phyloP scores from a whole-genome alignment of 1,140 invertebrate genomes.

The Thrips palmi region DNA sequence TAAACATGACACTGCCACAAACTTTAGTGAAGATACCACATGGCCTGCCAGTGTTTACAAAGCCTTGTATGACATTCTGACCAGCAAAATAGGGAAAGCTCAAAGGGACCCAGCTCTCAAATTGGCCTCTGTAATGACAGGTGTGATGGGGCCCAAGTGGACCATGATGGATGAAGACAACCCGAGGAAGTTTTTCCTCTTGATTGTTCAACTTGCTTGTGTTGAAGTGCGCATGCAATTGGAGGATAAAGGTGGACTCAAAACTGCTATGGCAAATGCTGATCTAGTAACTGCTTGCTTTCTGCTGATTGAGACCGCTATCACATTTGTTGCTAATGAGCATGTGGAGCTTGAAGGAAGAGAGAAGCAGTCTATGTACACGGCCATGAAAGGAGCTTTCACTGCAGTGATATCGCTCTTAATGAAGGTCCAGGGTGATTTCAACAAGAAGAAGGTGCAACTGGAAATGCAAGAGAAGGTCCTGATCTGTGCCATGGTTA shows the following conservation, averaged over 20 bases:
- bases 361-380: constrained; percentile 76
- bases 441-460: constrained; percentile 48
- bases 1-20: constrained; percentile 35
- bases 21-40: constrained; percentile 41
- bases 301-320: constrained; percentile 58
- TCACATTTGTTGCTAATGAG: constrained; percentile 63
- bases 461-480: constrained; percentile 42
- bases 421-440: constrained; percentile 32
- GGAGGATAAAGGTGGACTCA: constrained; percentile 58
- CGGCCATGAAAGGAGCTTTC: constrained; percentile 77
- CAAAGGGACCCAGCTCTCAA: constrained; percentile 75
- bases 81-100: constrained; percentile 67
- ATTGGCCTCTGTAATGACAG: constrained; percentile 57
- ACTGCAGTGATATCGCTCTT: constrained; percentile 59
- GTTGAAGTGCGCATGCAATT: constrained; percentile 86
- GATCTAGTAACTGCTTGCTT: constrained; percentile 70
- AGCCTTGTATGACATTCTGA: constrained; percentile 59
- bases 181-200: constrained; percentile 60
- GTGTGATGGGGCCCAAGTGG: constrained; percentile 71
- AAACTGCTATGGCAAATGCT: constrained; percentile 51
- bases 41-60: constrained; percentile 64
- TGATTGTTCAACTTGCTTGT: constrained; percentile 68
- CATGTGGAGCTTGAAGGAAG: constrained; percentile 68
- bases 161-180: constrained; percentile 55
- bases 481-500: constrained; percentile 63